Evolutionary conservation across 2,888 invertebrate genomes (phyloP).

Genomic region (Meteorus colon): DNA sequence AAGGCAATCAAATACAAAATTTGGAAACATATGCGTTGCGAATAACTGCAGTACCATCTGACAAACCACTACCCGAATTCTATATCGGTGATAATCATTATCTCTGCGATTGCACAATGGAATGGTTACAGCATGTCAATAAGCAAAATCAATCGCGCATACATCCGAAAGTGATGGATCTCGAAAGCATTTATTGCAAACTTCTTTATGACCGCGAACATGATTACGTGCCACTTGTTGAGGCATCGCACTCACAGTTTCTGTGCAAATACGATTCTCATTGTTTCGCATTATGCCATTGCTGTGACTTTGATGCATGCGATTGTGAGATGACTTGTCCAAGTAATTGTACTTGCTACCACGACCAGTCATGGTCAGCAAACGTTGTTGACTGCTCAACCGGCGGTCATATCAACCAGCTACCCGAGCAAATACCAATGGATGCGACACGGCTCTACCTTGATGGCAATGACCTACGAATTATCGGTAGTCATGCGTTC

Average conservation of each 20-base stretch:
- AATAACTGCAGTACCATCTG: slow-evolving; percentile 83
- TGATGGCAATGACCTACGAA: slow-evolving; percentile 87
- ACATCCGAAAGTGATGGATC: slow-evolving; percentile 87
- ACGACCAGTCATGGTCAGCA: slow-evolving; percentile 89
- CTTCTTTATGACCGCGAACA: slow-evolving; percentile 85
- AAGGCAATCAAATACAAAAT: slow-evolving; percentile 85
- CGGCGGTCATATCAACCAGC: slow-evolving; percentile 80
- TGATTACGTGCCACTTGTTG: slow-evolving; percentile 83
- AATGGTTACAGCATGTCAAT: slow-evolving; percentile 90
- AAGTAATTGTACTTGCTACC: slow-evolving; percentile 89
- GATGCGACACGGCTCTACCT: slow-evolving; percentile 91
- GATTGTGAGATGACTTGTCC: slow-evolving; percentile 96
- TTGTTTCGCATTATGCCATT: slow-evolving; percentile 90
- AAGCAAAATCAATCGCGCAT: slow-evolving; percentile 82
- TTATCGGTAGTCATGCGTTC: slow-evolving; percentile 87
- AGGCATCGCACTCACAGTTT: slow-evolving; percentile 87
- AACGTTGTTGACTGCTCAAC: slow-evolving; percentile 89
- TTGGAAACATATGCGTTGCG: slow-evolving; percentile 84
- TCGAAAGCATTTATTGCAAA: slow-evolving; percentile 88
- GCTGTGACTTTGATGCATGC: slow-evolving; percentile 93
- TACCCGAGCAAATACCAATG: slow-evolving; percentile 91
- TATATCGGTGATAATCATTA: slow-evolving; percentile 90
- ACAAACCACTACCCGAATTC: slow-evolving; percentile 85
- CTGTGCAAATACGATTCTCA: slow-evolving; percentile 89
- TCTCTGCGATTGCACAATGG: slow-evolving; percentile 92